A percentile compares a stretch with the other conserved stretches of the same genome.
Conservation (phyloP, 2,888 invertebrate species). For the Polyommatus icarus region DNA sequence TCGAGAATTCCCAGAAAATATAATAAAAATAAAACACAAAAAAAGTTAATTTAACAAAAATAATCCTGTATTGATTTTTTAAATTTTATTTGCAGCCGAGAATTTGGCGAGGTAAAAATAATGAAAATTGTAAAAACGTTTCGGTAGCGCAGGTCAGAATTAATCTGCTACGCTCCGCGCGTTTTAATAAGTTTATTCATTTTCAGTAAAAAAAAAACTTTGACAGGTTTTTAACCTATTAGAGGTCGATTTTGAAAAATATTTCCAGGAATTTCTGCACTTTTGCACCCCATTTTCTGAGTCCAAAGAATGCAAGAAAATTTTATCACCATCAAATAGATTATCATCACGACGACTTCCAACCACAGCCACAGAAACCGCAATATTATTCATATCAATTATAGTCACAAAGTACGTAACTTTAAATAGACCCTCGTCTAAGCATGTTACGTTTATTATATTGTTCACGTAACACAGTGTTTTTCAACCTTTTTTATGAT, state of each 20-base stretch:
- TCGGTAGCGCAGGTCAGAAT: neutral
- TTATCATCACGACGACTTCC: too few species aligned
- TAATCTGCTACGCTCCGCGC: neutral
- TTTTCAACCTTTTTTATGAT: too few species aligned
- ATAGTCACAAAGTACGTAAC: neutral
- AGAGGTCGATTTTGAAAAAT: neutral
- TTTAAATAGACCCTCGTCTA: neutral
- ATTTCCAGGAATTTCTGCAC: neutral
- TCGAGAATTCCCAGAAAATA: neutral
- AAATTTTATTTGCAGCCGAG: neutral
- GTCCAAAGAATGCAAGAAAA: too few species aligned
- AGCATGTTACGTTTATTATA: neutral
- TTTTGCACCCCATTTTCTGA: neutral
- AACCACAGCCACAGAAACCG: too few species aligned
- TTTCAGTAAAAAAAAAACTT: neutral
- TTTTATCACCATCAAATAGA: too few species aligned
- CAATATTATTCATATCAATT: neutral
- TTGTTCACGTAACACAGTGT: constrained; percentile 30
- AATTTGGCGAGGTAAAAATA: neutral
- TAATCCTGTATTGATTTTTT: neutral
- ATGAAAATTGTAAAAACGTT: constrained; percentile 9
- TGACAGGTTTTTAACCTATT: neutral
- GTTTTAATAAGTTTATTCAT: neutral
- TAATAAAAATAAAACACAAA: neutral
- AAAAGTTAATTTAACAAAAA: neutral